Conservation (phyloP, 2,888 invertebrate genomes). For the Lasius platythorax region DNA sequence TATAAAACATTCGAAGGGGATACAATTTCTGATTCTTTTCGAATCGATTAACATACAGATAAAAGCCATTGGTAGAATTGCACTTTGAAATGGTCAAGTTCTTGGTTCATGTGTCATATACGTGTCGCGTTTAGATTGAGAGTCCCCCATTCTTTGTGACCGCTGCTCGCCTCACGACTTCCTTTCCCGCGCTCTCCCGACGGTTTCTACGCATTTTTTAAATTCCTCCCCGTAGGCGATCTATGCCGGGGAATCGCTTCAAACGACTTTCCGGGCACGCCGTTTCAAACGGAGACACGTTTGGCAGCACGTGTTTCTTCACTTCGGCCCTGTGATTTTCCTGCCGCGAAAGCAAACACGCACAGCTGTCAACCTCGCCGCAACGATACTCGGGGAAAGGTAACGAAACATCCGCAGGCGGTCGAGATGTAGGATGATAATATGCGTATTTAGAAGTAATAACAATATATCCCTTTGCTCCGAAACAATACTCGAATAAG, state of each 20-base stretch:
- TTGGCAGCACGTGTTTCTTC: constrained; percentile 70
- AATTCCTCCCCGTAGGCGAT: constrained; percentile 49
- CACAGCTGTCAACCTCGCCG: constrained; percentile 72
- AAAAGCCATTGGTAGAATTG: neutral
- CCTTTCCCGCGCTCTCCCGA: constrained; percentile 50
- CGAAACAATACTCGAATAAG: neutral
- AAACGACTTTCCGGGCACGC: constrained; percentile 55
- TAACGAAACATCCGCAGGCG: constrained; percentile 65
- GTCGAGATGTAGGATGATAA: constrained; percentile 35
- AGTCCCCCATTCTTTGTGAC: neutral
- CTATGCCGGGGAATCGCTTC: constrained; percentile 35
- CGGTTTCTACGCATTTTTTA: constrained; percentile 49
- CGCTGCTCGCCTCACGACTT: constrained; percentile 20
- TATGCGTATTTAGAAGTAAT: constrained; percentile 39
- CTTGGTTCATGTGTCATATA: constrained; percentile 14
- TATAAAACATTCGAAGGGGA: neutral
- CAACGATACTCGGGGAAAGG: constrained; percentile 52
- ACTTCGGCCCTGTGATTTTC: constrained; percentile 64
- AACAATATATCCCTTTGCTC: neutral
- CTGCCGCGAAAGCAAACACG: constrained; percentile 70
- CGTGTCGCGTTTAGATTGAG: constrained; percentile 1
- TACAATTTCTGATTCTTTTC: neutral
- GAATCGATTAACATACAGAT: neutral
- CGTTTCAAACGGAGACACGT: constrained; percentile 56
- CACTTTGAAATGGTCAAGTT: neutral